Evolutionary conservation across 2,113 vertebrate species (phyloP), one percentile per base, ranked within the genome.

Genomic region (Hymenochirus boettgeri): DNA sequence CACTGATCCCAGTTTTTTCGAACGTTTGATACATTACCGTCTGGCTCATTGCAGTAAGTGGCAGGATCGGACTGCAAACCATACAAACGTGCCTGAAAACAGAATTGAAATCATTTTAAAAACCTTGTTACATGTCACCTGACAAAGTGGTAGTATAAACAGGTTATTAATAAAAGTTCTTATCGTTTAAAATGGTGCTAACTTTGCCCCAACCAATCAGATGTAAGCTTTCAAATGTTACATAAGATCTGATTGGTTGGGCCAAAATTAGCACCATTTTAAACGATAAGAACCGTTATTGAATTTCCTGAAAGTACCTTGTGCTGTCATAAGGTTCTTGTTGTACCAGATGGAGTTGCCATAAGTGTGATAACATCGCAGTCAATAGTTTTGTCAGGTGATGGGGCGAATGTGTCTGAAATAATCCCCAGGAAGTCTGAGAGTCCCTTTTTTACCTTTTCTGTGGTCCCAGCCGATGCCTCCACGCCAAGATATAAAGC

Each of bases 21-120:
- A 5, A 25, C 15, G 4, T 24, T 79, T 5, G n/a, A 19, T 29
- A 33, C 19, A 42, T 7, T 78, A 98, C 96, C 96, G 18, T 98
- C 96, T 2, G 96, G 95, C 72, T 99, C 96, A 0, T 98, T 99
- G 91, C 96, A 99, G 85, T 99, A 99, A 6, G 96, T 99, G 13
- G 94, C 96, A 0, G 96, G 96, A 70, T 99, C 96, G 1, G 96
- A 96, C 78, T 98, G 96, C 53, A 98, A 85, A 80, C 89, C 93
- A 81, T 99, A 99, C 57, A 99, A 91, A 25, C 96, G 96, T 62
- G 96, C 95, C 96, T 99, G 71, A 72, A 51, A 2, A 37, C 13
- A 27, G 26, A 51, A 9, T 42, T 35, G 10, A 12, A 35, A 35
- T 13, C 4, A 31, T 31, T 35, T 35, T 1, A 35, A 9, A 35